Percentiles rank a stretch among this genome's conserved stretches.
These are phyloP conservation scores for Psophia crepitans DNA, from an alignment of 2,113 vertebrate genomes.

Conservation along the genomic window DNA sequence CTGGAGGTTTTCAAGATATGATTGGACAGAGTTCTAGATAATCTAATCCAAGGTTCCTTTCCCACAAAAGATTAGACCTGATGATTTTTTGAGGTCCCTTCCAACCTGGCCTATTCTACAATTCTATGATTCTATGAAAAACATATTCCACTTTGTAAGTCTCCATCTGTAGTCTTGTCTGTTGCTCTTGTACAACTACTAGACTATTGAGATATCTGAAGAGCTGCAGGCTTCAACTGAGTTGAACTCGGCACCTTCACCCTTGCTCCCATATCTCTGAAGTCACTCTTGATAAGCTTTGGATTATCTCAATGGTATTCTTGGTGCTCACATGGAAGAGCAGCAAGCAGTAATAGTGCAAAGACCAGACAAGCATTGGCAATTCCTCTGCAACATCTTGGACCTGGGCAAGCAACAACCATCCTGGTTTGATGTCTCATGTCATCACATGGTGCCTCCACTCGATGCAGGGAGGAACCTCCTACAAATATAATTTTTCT, in stretches of 20 bases:
- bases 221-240: neutral
- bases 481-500: neutral
- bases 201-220: neutral
- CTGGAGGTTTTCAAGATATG: neutral
- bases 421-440: neutral
- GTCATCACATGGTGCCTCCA: neutral
- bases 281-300: neutral
- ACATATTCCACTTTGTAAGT: neutral
- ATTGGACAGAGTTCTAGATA: neutral
- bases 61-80: neutral
- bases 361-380: neutral
- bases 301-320: neutral
- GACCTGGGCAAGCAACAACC: neutral
- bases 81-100: neutral
- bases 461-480: neutral
- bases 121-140: neutral
- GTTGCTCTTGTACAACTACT: neutral
- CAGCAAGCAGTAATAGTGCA: neutral
- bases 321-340: neutral
- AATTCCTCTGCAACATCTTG: neutral
- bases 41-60: neutral
- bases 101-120: neutral
- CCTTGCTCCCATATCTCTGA: neutral
- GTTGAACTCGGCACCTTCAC: neutral
- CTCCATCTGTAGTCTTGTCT: neutral